Percentiles rank a stretch among this genome's conserved stretches.
Evolutionary conservation across 2,888 invertebrate genomes (phyloP).

Genomic region (Pristionchus japonicus): DNA sequence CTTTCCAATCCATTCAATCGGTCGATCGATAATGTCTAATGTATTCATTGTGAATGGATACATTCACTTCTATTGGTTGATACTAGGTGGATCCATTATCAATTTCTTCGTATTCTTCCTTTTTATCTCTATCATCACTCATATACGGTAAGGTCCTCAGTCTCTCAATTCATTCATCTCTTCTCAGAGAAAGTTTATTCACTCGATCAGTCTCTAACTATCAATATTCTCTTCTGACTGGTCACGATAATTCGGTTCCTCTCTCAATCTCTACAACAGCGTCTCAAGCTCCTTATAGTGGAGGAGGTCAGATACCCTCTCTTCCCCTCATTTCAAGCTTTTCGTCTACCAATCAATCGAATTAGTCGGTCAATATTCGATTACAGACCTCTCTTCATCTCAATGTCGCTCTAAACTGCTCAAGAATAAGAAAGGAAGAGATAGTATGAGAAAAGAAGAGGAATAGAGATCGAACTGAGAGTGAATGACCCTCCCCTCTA

Average conservation of each 20-base stretch:
- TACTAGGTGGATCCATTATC: neutral
- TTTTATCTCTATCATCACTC: neutral
- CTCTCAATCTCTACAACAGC: neutral
- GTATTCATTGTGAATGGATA: constrained; percentile 8
- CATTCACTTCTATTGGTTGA: constrained; percentile 23
- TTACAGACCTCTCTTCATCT: constrained; percentile 4
- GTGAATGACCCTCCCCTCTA: neutral
- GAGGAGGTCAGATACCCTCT: neutral
- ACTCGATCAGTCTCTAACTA: neutral
- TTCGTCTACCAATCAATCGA: neutral
- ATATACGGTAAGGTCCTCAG: neutral
- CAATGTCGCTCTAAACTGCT: neutral
- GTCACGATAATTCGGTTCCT: neutral
- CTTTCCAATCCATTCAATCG: neutral
- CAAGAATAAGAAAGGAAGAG: neutral
- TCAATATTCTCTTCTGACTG: neutral
- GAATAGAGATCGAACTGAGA: neutral
- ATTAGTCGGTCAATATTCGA: neutral
- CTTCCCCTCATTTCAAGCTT: neutral
- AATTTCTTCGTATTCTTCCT: constrained; percentile 18
- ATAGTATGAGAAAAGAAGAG: constrained; percentile 11
- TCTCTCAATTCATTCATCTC: neutral
- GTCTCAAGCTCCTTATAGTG: neutral
- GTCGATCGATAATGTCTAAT: neutral
- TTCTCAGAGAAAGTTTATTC: neutral